Conservation (phyloP, 2,888 invertebrate genomes). For the Heliconius erato region DNA sequence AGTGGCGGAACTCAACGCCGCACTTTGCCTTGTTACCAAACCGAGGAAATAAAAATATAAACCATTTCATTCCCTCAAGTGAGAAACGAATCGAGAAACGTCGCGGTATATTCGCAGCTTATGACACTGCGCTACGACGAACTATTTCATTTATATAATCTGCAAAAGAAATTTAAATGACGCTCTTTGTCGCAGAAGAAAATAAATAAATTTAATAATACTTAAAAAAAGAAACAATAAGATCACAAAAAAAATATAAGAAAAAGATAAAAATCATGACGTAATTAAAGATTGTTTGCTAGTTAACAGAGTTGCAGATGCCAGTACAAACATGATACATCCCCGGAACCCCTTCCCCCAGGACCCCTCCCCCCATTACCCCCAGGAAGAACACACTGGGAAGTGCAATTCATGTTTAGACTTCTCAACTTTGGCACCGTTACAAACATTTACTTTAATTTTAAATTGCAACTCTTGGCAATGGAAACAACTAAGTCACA, state of each 20-base stretch:
- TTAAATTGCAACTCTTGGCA: slow-evolving; percentile 51
- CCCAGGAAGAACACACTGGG: slow-evolving; percentile 26
- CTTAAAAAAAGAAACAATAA: neutral
- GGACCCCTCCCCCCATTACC: neutral
- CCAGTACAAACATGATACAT: slow-evolving; percentile 36
- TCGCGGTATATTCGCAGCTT: too few relatives aligned
- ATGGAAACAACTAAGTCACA: slow-evolving; percentile 45
- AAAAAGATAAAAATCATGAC: slow-evolving; percentile 15
- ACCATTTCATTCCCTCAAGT: neutral
- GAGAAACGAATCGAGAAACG: too few relatives aligned
- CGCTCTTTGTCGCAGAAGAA: too few relatives aligned
- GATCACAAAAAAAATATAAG: neutral
- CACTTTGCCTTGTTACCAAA: neutral
- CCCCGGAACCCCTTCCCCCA: too few relatives aligned
- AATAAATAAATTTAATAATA: too few relatives aligned
- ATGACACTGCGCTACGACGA: neutral
- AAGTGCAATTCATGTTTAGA: slow-evolving; percentile 39
- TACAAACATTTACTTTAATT: slow-evolving; percentile 51
- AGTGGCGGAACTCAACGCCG: neutral
- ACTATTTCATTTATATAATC: too few relatives aligned
- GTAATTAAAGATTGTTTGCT: slow-evolving; percentile 30
- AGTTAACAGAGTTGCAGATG: slow-evolving; percentile 32
- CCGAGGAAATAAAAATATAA: neutral
- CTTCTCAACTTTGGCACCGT: slow-evolving; percentile 47
- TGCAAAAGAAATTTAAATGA: too few relatives aligned